Percentiles rank a stretch among this genome's conserved stretches.
Evolutionary conservation across 2,797 vertebrate genomes (phyloP).

Genomic region (Psittacula echo): DNA sequence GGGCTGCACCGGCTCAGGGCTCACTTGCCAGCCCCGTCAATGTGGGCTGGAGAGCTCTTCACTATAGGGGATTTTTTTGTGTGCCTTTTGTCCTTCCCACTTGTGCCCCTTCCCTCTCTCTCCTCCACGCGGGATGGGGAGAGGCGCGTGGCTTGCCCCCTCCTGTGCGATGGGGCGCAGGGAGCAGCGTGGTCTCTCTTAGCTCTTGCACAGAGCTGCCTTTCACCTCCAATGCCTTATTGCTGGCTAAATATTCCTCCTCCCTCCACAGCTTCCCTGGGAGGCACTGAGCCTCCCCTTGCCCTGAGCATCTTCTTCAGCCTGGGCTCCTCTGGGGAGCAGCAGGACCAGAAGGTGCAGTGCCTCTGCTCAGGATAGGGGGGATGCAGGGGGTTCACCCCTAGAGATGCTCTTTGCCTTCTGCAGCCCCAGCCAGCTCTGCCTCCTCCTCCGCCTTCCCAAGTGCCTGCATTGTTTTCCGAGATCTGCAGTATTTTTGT

Average conservation of each 20-base stretch:
- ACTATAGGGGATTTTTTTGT: slow-evolving; percentile 49
- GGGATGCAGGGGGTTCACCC: neutral
- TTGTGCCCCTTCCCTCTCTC: neutral
- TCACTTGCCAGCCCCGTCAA: neutral
- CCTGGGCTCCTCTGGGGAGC: neutral
- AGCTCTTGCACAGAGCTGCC: neutral
- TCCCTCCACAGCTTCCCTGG: neutral
- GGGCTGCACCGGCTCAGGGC: slow-evolving; percentile 21
- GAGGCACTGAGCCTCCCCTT: neutral
- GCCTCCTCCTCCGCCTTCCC: slow-evolving; percentile 20
- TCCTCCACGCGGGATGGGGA: neutral
- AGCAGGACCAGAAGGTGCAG: neutral
- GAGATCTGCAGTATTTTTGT: slow-evolving; percentile 63
- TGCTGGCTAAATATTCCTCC: slow-evolving; percentile 11
- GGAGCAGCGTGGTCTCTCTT: neutral
- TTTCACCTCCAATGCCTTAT: slow-evolving; percentile 62
- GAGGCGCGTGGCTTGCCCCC: neutral
- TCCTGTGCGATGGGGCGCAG: neutral
- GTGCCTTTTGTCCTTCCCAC: slow-evolving; percentile 35
- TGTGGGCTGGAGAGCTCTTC: neutral
- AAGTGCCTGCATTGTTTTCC: slow-evolving; percentile 66
- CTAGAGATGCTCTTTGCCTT: neutral
- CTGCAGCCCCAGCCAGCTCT: slow-evolving; percentile 1
- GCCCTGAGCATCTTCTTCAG: neutral
- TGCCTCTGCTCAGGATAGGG: neutral